Evolutionary conservation across 1,140 invertebrate genomes (phyloP).

Genomic region (honey bee (Apis mellifera)): Amel_HAv3.1 CM009933.2:12551001-12551500

Average conservation of each 20-base stretch:
- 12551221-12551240: not conserved
- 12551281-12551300: not conserved
- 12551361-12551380: not conserved
- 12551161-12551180: not conserved
- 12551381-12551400: not conserved
- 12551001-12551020: too few species aligned
- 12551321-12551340: constrained; percentile 25
- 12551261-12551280: not conserved
- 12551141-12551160: too few species aligned
- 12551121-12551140: too few species aligned
- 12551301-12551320: not conserved
- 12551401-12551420: not conserved
- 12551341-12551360: not conserved
- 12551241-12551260: not conserved
- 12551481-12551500: not conserved
- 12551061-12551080: too few species aligned
- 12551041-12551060: too few species aligned
- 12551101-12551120: too few species aligned
- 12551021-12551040: too few species aligned
- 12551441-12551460: not conserved
- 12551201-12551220: not conserved
- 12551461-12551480: not conserved
- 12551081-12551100: too few species aligned
- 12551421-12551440: not conserved
- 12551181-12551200: not conserved